A percentile compares a stretch with the other conserved stretches of the same genome.
Evolutionary conservation across 2,888 invertebrate genomes (phyloP).

Genomic region (Gymnocheta viridis): DNA sequence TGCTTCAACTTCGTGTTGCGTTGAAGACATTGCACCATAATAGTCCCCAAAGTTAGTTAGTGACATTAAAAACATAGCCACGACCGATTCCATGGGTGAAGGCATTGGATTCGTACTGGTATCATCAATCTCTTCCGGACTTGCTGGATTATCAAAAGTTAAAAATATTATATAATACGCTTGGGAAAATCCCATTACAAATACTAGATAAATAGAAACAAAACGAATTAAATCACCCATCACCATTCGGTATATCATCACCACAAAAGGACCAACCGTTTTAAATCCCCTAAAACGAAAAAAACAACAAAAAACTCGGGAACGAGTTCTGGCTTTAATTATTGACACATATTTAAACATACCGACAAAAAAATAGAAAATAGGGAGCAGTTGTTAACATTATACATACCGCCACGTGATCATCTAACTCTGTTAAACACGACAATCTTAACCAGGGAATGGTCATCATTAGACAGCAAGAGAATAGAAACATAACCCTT

Average conservation of each 20-base stretch:
- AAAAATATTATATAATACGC: constrained; percentile 96
- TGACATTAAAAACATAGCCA: constrained; percentile 99
- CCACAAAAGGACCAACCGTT: constrained; percentile 99
- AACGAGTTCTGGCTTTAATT: neutral
- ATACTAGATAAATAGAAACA: constrained; percentile 97
- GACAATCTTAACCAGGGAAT: constrained; percentile 92
- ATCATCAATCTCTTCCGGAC: constrained; percentile 92
- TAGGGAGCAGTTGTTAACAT: constrained; percentile 98
- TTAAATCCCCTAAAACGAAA: constrained; percentile 92
- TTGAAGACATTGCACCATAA: constrained; percentile 93
- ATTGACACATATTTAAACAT: constrained; percentile 55
- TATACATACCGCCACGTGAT: constrained; percentile 94
- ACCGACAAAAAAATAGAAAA: constrained; percentile 98
- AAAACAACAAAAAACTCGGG: neutral
- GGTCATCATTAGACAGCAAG: constrained; percentile 93
- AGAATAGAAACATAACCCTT: constrained; percentile 96
- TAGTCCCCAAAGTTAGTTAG: constrained; percentile 98
- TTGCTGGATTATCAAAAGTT: constrained; percentile 92
- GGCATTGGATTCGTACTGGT: constrained; percentile 93
- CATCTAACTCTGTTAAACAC: constrained; percentile 94
- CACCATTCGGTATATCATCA: constrained; percentile 99
- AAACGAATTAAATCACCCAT: constrained; percentile 97
- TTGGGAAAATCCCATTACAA: constrained; percentile 98
- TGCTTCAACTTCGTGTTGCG: constrained; percentile 93
- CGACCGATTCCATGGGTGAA: constrained; percentile 95